Evolutionary conservation across 2,888 invertebrate genomes (phyloP).

Genomic region (Fragum fragum): DNA sequence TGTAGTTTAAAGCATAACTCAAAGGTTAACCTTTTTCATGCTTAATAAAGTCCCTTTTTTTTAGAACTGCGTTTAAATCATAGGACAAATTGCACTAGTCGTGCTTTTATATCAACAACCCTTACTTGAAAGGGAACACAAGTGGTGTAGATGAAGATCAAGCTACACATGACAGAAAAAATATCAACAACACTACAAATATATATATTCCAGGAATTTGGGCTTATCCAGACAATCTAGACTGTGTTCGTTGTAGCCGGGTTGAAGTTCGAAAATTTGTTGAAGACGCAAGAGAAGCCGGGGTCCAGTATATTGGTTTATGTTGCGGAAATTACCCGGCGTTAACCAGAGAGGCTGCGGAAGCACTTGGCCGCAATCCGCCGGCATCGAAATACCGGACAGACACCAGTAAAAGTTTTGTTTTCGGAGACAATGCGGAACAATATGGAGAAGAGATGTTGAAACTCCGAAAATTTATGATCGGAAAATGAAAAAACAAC

Average conservation of each 20-base stretch:
- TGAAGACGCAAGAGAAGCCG: slow-evolving; percentile 73
- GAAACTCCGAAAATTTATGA: slow-evolving; percentile 41
- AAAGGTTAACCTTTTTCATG: too few species aligned
- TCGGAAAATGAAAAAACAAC: slow-evolving; percentile 39
- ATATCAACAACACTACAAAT: too few species aligned
- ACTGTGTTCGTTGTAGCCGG: slow-evolving; percentile 68
- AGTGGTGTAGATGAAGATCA: too few species aligned
- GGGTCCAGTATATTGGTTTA: slow-evolving; percentile 82
- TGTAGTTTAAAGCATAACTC: too few species aligned
- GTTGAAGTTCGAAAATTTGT: slow-evolving; percentile 77
- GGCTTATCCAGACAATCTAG: slow-evolving; percentile 67
- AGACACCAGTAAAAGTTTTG: slow-evolving; percentile 51
- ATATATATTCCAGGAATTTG: slow-evolving; percentile 66
- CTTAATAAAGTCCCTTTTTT: too few species aligned
- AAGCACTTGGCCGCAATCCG: slow-evolving; percentile 76
- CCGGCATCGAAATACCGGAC: slow-evolving; percentile 71
- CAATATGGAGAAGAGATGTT: slow-evolving; percentile 37
- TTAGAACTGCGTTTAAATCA: too few species aligned
- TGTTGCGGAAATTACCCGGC: slow-evolving; percentile 82
- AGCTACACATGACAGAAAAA: too few species aligned
- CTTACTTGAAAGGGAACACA: too few species aligned
- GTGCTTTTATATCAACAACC: too few species aligned
- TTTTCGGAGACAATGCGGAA: slow-evolving; percentile 50
- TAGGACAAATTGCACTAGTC: too few species aligned
- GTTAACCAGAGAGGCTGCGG: slow-evolving; percentile 76